Conservation (phyloP, 2,888 invertebrate species). For the Ptychoptera contaminata region DNA sequence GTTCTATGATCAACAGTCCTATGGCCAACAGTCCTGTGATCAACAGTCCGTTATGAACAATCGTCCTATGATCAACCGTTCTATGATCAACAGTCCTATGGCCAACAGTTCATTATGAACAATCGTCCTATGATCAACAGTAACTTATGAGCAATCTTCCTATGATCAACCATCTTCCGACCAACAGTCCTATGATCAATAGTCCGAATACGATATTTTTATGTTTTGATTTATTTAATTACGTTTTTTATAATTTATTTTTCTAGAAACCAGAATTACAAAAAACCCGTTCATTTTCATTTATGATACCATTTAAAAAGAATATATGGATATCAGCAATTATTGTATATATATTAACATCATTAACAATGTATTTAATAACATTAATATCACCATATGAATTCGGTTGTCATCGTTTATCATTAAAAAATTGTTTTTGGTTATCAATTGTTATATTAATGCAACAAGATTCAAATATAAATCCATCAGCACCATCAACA, state of each 20-base stretch:
- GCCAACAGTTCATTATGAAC: too few relatives aligned
- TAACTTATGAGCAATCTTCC: too few relatives aligned
- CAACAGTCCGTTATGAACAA: too few relatives aligned
- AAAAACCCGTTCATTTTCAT: conserved; percentile 60
- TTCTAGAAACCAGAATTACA: conserved; percentile 51
- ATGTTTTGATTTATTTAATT: too few relatives aligned
- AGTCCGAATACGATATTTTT: too few relatives aligned
- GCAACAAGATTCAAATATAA: conserved; percentile 68
- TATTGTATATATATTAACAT: conserved; percentile 64
- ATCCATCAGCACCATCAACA: conserved; percentile 50
- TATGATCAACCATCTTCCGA: too few relatives aligned
- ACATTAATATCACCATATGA: conserved; percentile 70
- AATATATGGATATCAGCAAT: conserved; percentile 78
- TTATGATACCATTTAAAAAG: conserved; percentile 72
- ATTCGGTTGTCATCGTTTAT: conserved; percentile 65
- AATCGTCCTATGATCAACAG: too few relatives aligned
- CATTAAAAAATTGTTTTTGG: conserved; percentile 71
- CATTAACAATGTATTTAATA: conserved; percentile 61
- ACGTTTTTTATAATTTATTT: neutral
- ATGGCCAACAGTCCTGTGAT: too few relatives aligned
- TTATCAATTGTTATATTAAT: conserved; percentile 78
- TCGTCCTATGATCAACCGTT: too few relatives aligned
- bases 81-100: too few relatives aligned
- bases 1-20: too few relatives aligned
- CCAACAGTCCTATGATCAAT: too few relatives aligned